These are phyloP conservation scores for Micropterix aruncella DNA, from an alignment of 2,888 invertebrate species.

Conservation along the genomic window DNA sequence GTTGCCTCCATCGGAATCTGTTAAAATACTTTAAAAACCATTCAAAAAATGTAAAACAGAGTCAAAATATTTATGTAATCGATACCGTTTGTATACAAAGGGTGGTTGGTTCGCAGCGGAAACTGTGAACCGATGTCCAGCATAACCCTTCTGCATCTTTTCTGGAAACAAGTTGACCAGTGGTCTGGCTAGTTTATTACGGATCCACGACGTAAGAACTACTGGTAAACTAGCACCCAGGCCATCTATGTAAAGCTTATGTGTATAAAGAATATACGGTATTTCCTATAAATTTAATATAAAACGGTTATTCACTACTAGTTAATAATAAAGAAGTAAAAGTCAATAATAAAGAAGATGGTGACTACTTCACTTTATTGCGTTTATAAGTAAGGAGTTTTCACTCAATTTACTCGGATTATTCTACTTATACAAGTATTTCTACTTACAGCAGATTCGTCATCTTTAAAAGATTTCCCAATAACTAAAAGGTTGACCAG, in stretches of 20 bases:
- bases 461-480: slow-evolving; percentile 46
- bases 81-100: slow-evolving; percentile 51
- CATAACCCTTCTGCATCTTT: slow-evolving; percentile 54
- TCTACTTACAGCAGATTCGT: slow-evolving; percentile 29
- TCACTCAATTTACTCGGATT: too few species aligned
- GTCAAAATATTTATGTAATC: too few species aligned
- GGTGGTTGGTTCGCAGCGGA: slow-evolving; percentile 61
- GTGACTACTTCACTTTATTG: background rate
- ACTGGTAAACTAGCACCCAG: slow-evolving; percentile 52
- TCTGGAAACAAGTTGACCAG: slow-evolving; percentile 50
- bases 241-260: slow-evolving; percentile 57
- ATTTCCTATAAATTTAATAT: slow-evolving; percentile 47
- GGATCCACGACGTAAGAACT: slow-evolving; percentile 58
- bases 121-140: slow-evolving; percentile 59
- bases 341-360: background rate
- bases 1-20: slow-evolving; percentile 32
- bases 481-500: slow-evolving; percentile 59
- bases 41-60: background rate
- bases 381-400: background rate
- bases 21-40: slow-evolving; percentile 19
- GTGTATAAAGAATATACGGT: slow-evolving; percentile 61
- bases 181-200: slow-evolving; percentile 44
- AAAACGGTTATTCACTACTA: too few species aligned
- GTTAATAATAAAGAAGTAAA: background rate
- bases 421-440: too few species aligned